Base-by-base conservation (phyloP, 1,140 invertebrate genomes). In the Oncopeltus fasciatus region DNA sequence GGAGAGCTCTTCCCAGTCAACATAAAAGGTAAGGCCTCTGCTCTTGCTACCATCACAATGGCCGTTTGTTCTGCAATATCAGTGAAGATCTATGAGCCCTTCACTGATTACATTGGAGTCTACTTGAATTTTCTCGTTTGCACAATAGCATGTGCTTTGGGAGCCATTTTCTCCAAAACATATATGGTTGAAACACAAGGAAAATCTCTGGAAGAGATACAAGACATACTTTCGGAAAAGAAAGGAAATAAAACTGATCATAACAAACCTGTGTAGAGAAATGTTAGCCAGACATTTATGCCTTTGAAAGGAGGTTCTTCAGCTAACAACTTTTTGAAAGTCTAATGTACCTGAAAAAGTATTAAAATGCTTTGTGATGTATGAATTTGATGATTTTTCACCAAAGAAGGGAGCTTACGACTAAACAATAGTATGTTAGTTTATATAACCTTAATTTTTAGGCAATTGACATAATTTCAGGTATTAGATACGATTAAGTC, bases 101-200 rank as follows among this genome's bases (percentile, higher is more conserved):
- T 93, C 2, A 72, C 75, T 0, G 67, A 74, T 0, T 70, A 74
- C 0, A 73, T 90, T 3, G 85, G 84, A 14, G 78, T 79, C 46
- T 81, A 85, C 67, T 79, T 78, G 3, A 83, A 85, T 2, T 93
- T 90, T 75, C 88, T 85, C 78, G 76, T 91, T 27, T 95, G 94
- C 71, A 76, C 83, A 11, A 77, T 77, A 1, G 82, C 81, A 70
- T 86, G 85, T 49, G 74, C 83, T 9, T 27, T 80, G 0, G 80
- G 86, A 33, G 38, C 53, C 0, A 18, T 60, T 14, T 86, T 83
- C 68, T 77, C 80, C 0, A 72, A 85, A 24, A 77, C 74, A 56
- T 76, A 83, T 60, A 77, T 91, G 16, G 86, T 88, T 0, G 88
- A 92, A 74, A 92, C 89, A 0, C 90, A 88, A 74, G 85, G 85